Evolutionary conservation across 2,888 invertebrate species (phyloP).

Genomic region (Sturmia bella): DNA sequence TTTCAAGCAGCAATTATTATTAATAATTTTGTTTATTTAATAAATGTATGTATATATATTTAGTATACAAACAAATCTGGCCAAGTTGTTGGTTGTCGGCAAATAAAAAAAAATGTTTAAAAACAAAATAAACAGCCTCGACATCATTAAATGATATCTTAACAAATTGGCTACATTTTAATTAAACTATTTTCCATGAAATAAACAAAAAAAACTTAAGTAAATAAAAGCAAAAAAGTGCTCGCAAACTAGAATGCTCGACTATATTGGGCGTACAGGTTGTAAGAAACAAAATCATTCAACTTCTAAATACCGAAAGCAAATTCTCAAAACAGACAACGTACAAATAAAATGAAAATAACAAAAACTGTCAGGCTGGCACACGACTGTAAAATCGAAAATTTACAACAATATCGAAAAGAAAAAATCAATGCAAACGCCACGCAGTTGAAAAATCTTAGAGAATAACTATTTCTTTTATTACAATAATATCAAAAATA

Average conservation of each 20-base stretch:
- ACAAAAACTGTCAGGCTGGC: constrained; percentile 48
- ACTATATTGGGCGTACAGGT: constrained; percentile 68
- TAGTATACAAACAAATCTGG: constrained; percentile 13
- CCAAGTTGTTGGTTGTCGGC: constrained; percentile 40
- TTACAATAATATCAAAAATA: constrained; percentile 24
- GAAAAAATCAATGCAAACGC: constrained; percentile 37
- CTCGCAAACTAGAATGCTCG: constrained; percentile 46
- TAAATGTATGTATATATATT: background rate
- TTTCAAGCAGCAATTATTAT: background rate
- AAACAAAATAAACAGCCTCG: constrained; percentile 60
- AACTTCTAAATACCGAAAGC: constrained; percentile 40
- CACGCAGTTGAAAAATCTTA: constrained; percentile 38
- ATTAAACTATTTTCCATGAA: constrained; percentile 68
- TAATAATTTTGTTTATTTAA: background rate
- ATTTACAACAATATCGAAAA: constrained; percentile 53
- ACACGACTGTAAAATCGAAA: constrained; percentile 62
- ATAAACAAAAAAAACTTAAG: constrained; percentile 41
- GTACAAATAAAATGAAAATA: background rate
- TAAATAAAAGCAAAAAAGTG: constrained; percentile 52
- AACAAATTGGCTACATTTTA: constrained; percentile 69
- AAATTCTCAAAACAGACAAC: constrained; percentile 14
- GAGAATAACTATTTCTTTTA: constrained; percentile 35
- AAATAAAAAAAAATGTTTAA: constrained; percentile 19
- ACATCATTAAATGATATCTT: constrained; percentile 65
- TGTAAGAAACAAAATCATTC: constrained; percentile 42